Evolutionary conservation across 2,888 invertebrate species (phyloP).

Genomic region (Tridacna gigas): DNA sequence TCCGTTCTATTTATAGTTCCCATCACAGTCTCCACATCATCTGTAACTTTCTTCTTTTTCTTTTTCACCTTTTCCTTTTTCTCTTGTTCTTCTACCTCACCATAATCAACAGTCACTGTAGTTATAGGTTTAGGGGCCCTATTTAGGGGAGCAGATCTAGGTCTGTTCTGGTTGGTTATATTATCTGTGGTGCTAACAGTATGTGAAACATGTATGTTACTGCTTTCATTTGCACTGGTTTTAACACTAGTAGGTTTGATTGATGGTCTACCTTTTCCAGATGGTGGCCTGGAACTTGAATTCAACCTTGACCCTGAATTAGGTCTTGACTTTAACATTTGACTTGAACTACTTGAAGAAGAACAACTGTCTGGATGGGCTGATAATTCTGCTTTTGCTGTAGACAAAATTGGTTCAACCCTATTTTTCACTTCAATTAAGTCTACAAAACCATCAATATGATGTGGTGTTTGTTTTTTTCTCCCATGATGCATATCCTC

Average conservation of each 20-base stretch:
- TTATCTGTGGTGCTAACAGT: background rate
- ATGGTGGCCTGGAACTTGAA: slow-evolving; percentile 42
- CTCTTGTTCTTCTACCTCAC: slow-evolving; percentile 48
- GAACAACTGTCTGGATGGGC: slow-evolving; percentile 15
- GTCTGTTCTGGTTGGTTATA: background rate
- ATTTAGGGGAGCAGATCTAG: slow-evolving; percentile 49
- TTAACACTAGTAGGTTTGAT: background rate
- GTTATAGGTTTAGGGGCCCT: slow-evolving; percentile 62
- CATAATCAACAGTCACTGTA: slow-evolving; percentile 71
- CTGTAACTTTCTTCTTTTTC: slow-evolving; percentile 51
- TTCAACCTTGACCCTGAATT: slow-evolving; percentile 3
- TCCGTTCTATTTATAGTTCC: slow-evolving; percentile 60
- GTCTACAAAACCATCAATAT: slow-evolving; percentile 53
- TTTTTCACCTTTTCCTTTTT: slow-evolving; percentile 41
- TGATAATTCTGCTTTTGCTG: slow-evolving; percentile 44
- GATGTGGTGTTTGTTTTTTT: slow-evolving; percentile 37
- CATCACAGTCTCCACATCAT: slow-evolving; percentile 72
- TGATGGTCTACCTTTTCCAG: slow-evolving; percentile 39
- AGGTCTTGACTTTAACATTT: background rate
- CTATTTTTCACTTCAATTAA: slow-evolving; percentile 62
- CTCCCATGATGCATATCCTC: slow-evolving; percentile 49
- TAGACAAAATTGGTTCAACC: slow-evolving; percentile 56
- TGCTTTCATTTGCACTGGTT: background rate
- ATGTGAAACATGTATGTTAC: background rate
- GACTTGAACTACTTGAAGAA: slow-evolving; percentile 13